Evolutionary conservation across 2,113 vertebrate genomes (phyloP).

Genomic region (Apteryx owenii): DNA sequence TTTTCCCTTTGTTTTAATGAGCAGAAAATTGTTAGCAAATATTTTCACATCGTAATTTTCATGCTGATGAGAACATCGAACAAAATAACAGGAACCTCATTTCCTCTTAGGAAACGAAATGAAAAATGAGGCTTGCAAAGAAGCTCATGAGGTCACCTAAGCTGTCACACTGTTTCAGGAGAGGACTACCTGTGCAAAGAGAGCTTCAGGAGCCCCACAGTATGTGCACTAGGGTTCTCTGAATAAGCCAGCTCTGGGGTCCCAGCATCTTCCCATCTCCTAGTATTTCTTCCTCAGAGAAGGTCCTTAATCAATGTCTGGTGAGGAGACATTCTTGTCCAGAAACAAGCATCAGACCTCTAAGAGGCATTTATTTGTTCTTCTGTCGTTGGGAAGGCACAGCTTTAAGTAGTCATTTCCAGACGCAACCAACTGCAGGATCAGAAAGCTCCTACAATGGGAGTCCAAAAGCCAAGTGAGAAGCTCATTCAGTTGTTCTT

Average conservation of each 20-base stretch:
- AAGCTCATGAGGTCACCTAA: neutral
- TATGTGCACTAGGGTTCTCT: neutral
- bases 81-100: neutral
- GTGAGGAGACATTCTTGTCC: neutral
- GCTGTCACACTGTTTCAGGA: neutral
- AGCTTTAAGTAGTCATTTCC: neutral
- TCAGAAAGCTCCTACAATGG: neutral
- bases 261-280: neutral
- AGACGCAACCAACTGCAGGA: neutral
- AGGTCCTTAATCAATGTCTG: neutral
- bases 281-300: neutral
- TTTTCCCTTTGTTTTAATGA: neutral
- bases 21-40: neutral
- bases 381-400: neutral
- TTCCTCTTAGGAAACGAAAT: neutral
- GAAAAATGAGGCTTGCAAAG: neutral
- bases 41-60: neutral
- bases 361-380: neutral
- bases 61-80: neutral
- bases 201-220: accelerated
- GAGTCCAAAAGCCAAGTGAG: neutral
- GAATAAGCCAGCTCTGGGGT: neutral
- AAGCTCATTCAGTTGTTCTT: neutral
- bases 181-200: accelerated
- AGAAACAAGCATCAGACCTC: neutral